Evolutionary conservation across 92 coral and sea anemone species (phyloP).

Genomic region (Palythoa caribaeorum): DNA sequence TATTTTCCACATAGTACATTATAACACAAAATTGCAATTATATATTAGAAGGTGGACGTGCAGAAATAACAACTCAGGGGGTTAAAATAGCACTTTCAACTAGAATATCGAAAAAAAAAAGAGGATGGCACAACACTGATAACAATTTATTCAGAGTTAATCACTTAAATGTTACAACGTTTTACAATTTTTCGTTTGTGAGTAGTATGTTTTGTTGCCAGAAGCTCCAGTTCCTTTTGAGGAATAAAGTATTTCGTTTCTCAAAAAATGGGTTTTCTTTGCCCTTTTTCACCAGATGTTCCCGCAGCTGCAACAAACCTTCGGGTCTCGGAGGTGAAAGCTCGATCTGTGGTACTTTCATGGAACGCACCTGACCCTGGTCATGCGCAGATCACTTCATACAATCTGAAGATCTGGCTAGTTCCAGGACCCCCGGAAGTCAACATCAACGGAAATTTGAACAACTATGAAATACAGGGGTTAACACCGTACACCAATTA

Average conservation of each 20-base stretch:
- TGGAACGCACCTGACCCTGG: neutral
- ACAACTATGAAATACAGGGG: neutral
- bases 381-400: constrained; percentile 1
- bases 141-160: no score
- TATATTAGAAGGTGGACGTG: no score
- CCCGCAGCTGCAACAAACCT: constrained; percentile 3
- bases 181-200: neutral
- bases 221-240: no score
- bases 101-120: no score
- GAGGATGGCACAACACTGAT: no score
- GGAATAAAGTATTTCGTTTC: no score
- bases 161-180: no score
- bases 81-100: no score
- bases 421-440: neutral
- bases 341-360: no score
- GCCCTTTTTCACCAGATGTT: neutral
- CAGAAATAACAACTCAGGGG: no score
- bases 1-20: no score
- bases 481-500: neutral
- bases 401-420: neutral
- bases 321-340: neutral
- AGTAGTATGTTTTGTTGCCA: neutral
- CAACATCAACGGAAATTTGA: neutral
- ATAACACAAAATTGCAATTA: no score
- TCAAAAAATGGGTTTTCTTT: neutral